phyloP scores from a whole-genome alignment of 2,888 invertebrate species.

The Xiphydria camelus region DNA sequence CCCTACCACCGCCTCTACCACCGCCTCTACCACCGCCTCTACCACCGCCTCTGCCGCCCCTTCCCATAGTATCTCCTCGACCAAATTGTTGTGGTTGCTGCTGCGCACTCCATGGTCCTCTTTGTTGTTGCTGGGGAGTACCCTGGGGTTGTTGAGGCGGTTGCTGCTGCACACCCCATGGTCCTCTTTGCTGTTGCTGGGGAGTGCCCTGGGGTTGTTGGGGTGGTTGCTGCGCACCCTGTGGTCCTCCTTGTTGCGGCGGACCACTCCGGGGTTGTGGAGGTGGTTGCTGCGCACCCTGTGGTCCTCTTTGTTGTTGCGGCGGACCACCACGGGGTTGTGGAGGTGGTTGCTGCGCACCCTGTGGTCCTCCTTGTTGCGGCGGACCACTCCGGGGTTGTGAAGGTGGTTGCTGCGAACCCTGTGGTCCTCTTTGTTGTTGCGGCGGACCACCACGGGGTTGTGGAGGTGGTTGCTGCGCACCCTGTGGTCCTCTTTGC shows the following conservation, averaged over 20 bases:
- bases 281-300: conserved; percentile 4
- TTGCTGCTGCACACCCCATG: conserved; percentile 1
- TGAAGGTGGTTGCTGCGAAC: conserved; percentile 7
- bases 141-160: conserved; percentile 8
- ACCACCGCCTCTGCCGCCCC: neutral
- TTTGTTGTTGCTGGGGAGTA: conserved; percentile 30
- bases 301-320: neutral
- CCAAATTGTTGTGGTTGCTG: conserved; percentile 30
- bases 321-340: conserved; percentile 13
- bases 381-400: conserved; percentile 10
- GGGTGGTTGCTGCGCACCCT: conserved; percentile 7
- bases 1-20: conserved; percentile 41
- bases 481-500: conserved; percentile 5
- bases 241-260: conserved; percentile 4
- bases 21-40: neutral
- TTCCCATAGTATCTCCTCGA: neutral
- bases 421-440: neutral
- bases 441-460: conserved; percentile 10
- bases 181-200: conserved; percentile 3
- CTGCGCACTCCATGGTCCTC: neutral
- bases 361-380: conserved; percentile 6
- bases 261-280: conserved; percentile 11
- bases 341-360: conserved; percentile 5
- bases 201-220: conserved; percentile 12
- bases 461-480: conserved; percentile 10